Conservation (phyloP, 1,140 invertebrate species). For the Panagrolaimus sp. region DNA sequence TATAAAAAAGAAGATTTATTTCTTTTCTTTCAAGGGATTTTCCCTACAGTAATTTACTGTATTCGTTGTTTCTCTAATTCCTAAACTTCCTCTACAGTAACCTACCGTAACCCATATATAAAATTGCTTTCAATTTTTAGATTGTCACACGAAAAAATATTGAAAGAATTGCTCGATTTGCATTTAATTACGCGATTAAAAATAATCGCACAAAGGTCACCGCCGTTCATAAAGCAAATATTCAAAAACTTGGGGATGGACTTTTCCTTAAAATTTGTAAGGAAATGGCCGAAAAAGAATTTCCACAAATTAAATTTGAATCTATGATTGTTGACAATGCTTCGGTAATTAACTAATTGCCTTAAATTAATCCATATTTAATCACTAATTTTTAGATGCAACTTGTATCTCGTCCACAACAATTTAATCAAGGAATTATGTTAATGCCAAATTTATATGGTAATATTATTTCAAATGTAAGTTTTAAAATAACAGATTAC, state of each 20-base stretch:
- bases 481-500: no score
- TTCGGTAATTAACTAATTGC: slow-evolving; percentile 14
- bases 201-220: slow-evolving; percentile 86
- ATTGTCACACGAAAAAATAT: slow-evolving; percentile 87
- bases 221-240: slow-evolving; percentile 97
- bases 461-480: slow-evolving; percentile 82
- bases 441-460: slow-evolving; percentile 48
- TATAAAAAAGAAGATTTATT: no score
- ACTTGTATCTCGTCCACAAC: slow-evolving; percentile 38
- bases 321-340: slow-evolving; percentile 43
- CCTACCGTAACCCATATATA: no score
- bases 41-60: no score
- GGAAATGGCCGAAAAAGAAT: slow-evolving; percentile 24
- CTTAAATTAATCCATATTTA: slow-evolving; percentile 39
- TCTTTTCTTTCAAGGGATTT: no score
- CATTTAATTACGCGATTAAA: slow-evolving; percentile 85
- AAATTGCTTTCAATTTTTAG: slow-evolving; percentile 37
- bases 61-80: no score
- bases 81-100: no score
- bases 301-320: slow-evolving; percentile 32
- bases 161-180: slow-evolving; percentile 84
- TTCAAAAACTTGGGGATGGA: slow-evolving; percentile 63
- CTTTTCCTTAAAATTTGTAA: slow-evolving; percentile 50
- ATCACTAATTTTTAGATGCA: slow-evolving; percentile 29
- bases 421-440: slow-evolving; percentile 45